Evolutionary conservation across 2,888 invertebrate genomes (phyloP).

Genomic region (Meteorus cinctellus): DNA sequence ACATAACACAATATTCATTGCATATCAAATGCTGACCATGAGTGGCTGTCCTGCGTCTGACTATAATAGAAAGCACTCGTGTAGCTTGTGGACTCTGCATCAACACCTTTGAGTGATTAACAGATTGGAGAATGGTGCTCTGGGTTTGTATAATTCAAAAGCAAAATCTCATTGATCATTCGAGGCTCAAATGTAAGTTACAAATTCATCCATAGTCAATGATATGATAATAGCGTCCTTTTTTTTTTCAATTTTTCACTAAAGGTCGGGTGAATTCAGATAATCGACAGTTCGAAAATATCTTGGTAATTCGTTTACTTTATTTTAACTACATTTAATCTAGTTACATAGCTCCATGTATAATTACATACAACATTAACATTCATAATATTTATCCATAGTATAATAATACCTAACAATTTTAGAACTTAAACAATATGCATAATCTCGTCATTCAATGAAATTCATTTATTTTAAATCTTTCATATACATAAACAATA

Average conservation of each 20-base stretch:
- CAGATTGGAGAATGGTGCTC: background rate
- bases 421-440: slow-evolving; percentile 63
- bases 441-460: slow-evolving; percentile 49
- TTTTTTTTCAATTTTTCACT: background rate
- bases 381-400: slow-evolving; percentile 64
- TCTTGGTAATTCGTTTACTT: slow-evolving; percentile 57
- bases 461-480: slow-evolving; percentile 6
- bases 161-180: too few species aligned
- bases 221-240: background rate
- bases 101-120: background rate
- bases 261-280: background rate
- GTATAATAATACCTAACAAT: slow-evolving; percentile 61
- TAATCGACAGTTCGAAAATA: background rate
- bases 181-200: too few species aligned
- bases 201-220: background rate
- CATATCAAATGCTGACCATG: slow-evolving; percentile 25
- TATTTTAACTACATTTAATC: slow-evolving; percentile 62
- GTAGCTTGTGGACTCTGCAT: background rate
- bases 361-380: slow-evolving; percentile 67
- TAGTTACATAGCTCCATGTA: slow-evolving; percentile 54
- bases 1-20: background rate
- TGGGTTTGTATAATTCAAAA: too few species aligned
- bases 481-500: slow-evolving; percentile 21
- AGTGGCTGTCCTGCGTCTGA: slow-evolving; percentile 41
- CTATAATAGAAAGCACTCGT: slow-evolving; percentile 18